Percentiles rank a stretch among this genome's conserved stretches.
Conservation (phyloP, 2,888 invertebrate genomes). For the Arctia plantaginis region DNA sequence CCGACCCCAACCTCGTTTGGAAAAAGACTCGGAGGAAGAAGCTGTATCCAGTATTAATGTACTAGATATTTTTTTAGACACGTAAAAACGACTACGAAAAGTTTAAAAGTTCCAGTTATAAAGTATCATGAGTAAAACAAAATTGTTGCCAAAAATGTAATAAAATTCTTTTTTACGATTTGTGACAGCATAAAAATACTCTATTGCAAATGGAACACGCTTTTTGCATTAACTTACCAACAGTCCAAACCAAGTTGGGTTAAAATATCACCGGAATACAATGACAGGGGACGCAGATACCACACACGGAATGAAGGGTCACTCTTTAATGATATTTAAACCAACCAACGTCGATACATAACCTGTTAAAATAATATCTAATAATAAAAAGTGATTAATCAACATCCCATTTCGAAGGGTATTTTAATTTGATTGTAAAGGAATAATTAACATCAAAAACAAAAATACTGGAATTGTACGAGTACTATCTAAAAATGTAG, state of each 20-base stretch:
- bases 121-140: background rate
- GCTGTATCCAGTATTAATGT: too few relatives aligned
- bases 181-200: background rate
- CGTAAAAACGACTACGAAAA: background rate
- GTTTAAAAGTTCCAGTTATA: background rate
- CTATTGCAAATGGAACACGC: constrained; percentile 8
- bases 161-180: background rate
- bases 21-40: too few relatives aligned
- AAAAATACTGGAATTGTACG: too few relatives aligned
- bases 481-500: too few relatives aligned
- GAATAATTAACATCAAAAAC: too few relatives aligned
- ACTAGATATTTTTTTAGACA: too few relatives aligned
- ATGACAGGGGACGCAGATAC: constrained; percentile 1
- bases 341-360: background rate
- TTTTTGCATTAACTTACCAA: constrained; percentile 17
- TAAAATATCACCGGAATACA: constrained; percentile 7
- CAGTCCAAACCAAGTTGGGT: constrained; percentile 10
- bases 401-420: background rate
- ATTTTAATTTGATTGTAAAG: background rate
- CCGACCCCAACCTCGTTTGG: too few relatives aligned
- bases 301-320: background rate
- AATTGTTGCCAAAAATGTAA: background rate
- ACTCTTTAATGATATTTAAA: background rate
- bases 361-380: background rate
- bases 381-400: background rate